Evolutionary conservation across 2,888 invertebrate genomes (phyloP).

Genomic region (Himalopsyche kuldschensis): DNA sequence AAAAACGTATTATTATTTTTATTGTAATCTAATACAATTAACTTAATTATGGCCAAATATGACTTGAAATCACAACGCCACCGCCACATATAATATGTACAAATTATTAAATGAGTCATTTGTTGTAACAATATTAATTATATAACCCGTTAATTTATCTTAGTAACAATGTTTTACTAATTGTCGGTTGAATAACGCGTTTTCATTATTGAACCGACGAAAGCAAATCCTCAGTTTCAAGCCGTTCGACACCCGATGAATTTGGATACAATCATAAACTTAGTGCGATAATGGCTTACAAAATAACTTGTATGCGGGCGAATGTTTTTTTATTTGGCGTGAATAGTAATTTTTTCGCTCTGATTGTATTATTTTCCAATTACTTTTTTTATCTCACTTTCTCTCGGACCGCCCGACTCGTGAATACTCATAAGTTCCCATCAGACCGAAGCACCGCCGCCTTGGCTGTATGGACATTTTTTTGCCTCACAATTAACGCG

Average conservation of each 20-base stretch:
- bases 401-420: conserved; percentile 27
- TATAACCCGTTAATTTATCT: no score
- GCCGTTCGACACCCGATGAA: not conserved
- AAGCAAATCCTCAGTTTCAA: no score
- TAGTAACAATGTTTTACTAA: no score
- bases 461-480: not conserved
- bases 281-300: not conserved
- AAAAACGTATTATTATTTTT: no score
- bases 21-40: no score
- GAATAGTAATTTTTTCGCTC: conserved; percentile 27
- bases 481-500: not conserved
- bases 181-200: no score
- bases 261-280: not conserved
- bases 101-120: no score
- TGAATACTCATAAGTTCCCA: conserved; percentile 22
- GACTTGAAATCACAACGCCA: no score
- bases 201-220: no score
- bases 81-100: no score
- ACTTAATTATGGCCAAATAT: no score
- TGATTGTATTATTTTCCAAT: conserved; percentile 33
- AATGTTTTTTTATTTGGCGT: not conserved
- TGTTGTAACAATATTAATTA: no score
- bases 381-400: conserved; percentile 33
- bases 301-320: not conserved
- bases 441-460: not conserved